Evolutionary conservation across 2,888 invertebrate genomes (phyloP).

Genomic region (Cactoblastis cactorum): DNA sequence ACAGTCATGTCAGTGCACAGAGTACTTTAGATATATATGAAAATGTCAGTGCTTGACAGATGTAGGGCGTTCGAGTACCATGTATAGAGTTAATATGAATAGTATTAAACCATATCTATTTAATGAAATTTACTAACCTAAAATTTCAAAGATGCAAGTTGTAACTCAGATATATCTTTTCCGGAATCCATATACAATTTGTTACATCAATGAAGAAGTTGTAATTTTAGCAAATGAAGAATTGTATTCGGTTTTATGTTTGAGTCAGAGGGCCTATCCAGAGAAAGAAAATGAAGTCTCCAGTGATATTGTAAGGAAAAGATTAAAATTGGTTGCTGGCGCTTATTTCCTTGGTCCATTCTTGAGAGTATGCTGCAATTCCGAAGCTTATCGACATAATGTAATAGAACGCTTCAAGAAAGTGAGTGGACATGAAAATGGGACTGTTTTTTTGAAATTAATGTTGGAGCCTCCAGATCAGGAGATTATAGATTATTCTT

Average conservation of each 20-base stretch:
- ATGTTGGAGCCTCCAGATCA: conserved; percentile 77
- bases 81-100: too few relatives aligned
- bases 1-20: too few relatives aligned
- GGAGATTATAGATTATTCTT: conserved; percentile 84
- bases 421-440: conserved; percentile 38
- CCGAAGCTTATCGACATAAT: conserved; percentile 49
- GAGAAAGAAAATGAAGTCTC: conserved; percentile 31
- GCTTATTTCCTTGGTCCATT: conserved; percentile 60
- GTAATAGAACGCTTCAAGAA: conserved; percentile 47
- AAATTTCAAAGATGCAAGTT: conserved; percentile 56
- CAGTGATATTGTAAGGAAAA: conserved; percentile 26
- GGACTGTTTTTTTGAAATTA: conserved; percentile 57
- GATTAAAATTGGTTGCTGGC: conserved; percentile 37
- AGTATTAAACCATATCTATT: too few relatives aligned
- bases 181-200: conserved; percentile 49
- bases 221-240: conserved; percentile 43
- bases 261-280: conserved; percentile 39
- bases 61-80: too few relatives aligned
- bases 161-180: conserved; percentile 51
- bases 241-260: conserved; percentile 44
- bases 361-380: conserved; percentile 52
- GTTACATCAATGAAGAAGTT: conserved; percentile 47
- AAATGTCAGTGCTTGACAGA: too few relatives aligned
- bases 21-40: too few relatives aligned
- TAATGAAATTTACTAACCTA: conserved; percentile 14